Conservation (phyloP, 1,140 invertebrate species). For the Caenorhabditis remanei region DNA sequence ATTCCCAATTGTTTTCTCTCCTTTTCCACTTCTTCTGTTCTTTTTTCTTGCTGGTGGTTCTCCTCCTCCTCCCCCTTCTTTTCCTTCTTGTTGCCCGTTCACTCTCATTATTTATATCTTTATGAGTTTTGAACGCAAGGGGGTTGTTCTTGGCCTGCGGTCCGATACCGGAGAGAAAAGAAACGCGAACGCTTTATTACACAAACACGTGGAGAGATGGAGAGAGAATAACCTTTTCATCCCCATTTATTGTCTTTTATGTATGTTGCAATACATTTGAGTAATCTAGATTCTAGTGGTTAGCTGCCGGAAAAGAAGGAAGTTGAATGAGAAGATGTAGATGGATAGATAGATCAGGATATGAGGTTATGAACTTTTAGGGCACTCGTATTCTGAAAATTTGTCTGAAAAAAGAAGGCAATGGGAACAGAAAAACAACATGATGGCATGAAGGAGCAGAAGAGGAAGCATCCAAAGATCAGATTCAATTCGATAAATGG, state of each 20-base stretch:
- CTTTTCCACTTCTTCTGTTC: not conserved
- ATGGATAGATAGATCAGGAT: not conserved
- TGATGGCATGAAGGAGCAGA: not conserved
- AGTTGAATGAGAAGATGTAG: slow-evolving; percentile 12
- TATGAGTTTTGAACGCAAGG: slow-evolving; percentile 49
- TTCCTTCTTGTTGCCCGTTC: slow-evolving; percentile 44
- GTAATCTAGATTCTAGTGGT: not conserved
- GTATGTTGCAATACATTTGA: slow-evolving; percentile 5
- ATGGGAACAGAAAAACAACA: not conserved
- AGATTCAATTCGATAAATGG: not conserved
- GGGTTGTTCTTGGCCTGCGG: not conserved
- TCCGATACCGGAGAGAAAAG: slow-evolving; percentile 2
- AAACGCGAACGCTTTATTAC: slow-evolving; percentile 13
- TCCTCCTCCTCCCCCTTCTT: slow-evolving; percentile 4
- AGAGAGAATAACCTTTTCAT: not conserved
- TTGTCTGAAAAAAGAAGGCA: not conserved
- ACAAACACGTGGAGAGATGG: slow-evolving; percentile 7
- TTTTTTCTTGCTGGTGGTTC: not conserved
- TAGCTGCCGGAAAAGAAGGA: slow-evolving; percentile 24
- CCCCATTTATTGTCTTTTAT: not conserved
- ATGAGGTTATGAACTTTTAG: not conserved
- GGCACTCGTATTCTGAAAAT: not conserved
- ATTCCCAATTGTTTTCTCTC: no score
- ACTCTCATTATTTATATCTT: slow-evolving; percentile 53
- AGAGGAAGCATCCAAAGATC: not conserved